Conservation (phyloP, 1,140 invertebrate genomes). For the Pentalonia nigronervosa region DNA sequence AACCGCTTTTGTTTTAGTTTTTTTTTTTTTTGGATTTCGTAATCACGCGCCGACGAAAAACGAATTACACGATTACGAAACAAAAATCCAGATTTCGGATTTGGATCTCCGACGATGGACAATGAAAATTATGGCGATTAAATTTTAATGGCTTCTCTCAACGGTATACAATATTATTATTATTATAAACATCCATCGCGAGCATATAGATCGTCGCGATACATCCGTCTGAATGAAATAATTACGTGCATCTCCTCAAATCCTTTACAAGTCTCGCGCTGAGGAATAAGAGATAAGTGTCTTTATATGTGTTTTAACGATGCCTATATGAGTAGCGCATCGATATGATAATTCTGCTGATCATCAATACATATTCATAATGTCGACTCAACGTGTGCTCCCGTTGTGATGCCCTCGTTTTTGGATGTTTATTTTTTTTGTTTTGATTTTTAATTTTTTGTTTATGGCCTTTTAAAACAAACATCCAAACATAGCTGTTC, state of each 20-base stretch:
- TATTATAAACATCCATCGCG: neutral
- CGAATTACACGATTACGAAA: neutral
- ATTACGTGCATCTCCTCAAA: neutral
- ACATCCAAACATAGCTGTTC: too few relatives aligned
- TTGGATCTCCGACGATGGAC: neutral
- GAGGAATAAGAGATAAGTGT: too few relatives aligned
- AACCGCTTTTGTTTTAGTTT: neutral
- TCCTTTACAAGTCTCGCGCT: too few relatives aligned
- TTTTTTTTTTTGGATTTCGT: neutral
- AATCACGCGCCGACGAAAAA: neutral
- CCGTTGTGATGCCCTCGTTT: too few relatives aligned
- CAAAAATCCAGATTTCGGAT: neutral
- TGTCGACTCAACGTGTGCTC: too few relatives aligned
- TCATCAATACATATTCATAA: too few relatives aligned
- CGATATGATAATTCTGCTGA: too few relatives aligned
- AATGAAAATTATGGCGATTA: neutral
- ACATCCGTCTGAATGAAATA: neutral
- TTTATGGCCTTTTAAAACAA: too few relatives aligned
- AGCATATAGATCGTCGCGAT: neutral
- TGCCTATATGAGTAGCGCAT: too few relatives aligned
- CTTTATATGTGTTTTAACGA: too few relatives aligned
- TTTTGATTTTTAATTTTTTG: too few relatives aligned
- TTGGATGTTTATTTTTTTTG: too few relatives aligned
- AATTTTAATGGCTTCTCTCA: neutral
- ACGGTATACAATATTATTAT: neutral